Conservation (phyloP, 2,113 vertebrate species). For the Microtus ochrogaster region DNA sequence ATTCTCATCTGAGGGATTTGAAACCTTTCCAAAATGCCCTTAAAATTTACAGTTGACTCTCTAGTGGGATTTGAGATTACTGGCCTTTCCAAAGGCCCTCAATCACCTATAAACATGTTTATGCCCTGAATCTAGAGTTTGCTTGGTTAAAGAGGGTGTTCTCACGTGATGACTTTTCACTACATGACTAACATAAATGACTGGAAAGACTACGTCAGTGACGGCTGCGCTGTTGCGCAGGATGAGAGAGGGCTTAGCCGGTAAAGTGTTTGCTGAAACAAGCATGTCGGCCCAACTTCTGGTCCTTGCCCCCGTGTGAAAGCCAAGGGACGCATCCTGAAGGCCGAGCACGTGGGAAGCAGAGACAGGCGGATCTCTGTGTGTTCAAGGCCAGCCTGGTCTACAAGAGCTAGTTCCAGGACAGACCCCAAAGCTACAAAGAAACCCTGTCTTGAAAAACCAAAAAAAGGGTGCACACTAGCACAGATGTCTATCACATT, state of each 20-base stretch:
- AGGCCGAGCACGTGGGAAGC: neutral
- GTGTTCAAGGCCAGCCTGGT: neutral
- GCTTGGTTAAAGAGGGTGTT: neutral
- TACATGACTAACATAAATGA: neutral
- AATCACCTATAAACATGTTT: neutral
- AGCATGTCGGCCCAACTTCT: too few relatives aligned
- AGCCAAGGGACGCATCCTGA: neutral
- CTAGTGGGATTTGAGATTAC: conserved; percentile 14
- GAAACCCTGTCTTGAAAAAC: too few relatives aligned
- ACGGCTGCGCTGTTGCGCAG: neutral
- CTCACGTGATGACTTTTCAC: neutral
- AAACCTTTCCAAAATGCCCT: conserved; percentile 31
- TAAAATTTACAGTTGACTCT: neutral
- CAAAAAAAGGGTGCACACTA: too few relatives aligned
- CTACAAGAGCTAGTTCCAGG: neutral
- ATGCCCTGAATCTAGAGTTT: neutral
- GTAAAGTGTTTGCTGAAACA: neutral
- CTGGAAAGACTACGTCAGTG: conserved; percentile 4
- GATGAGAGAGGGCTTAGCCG: neutral
- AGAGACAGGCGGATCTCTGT: too few relatives aligned
- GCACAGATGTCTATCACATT: neutral
- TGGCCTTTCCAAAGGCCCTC: neutral
- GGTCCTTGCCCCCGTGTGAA: too few relatives aligned
- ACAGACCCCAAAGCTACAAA: neutral
- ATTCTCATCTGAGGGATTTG: conserved; percentile 15